Percentiles rank a stretch among this genome's conserved stretches.
Conservation (phyloP, 2,888 invertebrate species). For the Timema cristinae region DNA sequence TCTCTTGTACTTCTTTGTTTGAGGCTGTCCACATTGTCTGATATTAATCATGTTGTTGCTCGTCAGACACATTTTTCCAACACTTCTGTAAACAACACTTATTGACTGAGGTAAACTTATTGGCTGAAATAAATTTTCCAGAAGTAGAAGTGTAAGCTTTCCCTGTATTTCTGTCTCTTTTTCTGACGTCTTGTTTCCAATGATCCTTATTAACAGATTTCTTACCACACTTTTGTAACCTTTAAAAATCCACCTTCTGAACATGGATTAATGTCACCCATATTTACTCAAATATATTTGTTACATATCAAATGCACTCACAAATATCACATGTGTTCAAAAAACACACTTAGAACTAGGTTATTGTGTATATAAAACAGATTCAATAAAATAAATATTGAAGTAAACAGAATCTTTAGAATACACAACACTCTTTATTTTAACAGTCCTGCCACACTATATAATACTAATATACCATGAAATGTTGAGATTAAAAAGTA, state of each 20-base stretch:
- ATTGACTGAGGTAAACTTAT: not conserved
- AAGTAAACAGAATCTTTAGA: not conserved
- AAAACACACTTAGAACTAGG: not conserved
- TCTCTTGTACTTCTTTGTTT: not conserved
- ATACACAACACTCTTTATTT: not conserved
- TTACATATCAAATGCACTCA: too few species aligned
- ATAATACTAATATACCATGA: too few species aligned
- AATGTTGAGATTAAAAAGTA: too few species aligned
- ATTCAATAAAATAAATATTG: not conserved
- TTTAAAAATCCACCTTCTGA: not conserved
- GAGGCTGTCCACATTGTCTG: not conserved
- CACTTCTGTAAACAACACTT: not conserved
- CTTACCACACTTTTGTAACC: conserved; percentile 2
- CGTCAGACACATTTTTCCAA: too few species aligned
- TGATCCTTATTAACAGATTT: not conserved
- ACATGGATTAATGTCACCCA: not conserved
- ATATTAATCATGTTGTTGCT: not conserved
- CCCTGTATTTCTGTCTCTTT: not conserved
- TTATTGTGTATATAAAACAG: not conserved
- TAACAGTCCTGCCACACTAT: too few species aligned
- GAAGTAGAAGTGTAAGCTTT: not conserved
- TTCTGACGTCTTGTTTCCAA: not conserved
- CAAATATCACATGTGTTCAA: not conserved
- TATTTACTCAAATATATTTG: not conserved
- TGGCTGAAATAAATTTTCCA: not conserved